These are phyloP conservation scores for Falco concolor DNA, from an alignment of 2,797 vertebrate species.

Conservation along the genomic window DNA sequence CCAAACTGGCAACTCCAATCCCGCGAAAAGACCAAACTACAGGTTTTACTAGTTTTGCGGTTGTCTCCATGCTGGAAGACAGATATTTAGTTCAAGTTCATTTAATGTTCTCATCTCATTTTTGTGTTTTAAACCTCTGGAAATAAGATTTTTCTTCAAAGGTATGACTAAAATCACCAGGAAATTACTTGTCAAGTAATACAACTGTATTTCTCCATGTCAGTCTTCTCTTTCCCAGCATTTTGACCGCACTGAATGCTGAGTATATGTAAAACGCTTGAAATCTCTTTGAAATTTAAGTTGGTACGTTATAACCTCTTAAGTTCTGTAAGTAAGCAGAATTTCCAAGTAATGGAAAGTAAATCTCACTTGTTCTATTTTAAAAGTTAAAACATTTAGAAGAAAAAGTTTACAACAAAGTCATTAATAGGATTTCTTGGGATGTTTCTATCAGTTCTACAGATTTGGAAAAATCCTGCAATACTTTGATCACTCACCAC, in stretches of 20 bases:
- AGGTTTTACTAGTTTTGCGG: background rate
- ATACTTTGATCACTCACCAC: background rate
- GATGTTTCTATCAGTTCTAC: background rate
- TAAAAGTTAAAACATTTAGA: background rate
- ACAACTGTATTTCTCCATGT: background rate
- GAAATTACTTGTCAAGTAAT: background rate
- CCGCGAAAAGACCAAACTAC: background rate
- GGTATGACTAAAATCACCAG: background rate
- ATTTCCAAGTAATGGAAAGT: too few species aligned
- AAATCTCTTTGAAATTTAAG: background rate
- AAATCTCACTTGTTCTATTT: background rate
- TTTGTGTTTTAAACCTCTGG: background rate
- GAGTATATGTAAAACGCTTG: background rate
- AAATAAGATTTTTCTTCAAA: background rate
- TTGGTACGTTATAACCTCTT: background rate
- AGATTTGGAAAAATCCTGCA: background rate
- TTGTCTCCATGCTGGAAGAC: background rate
- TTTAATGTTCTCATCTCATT: background rate
- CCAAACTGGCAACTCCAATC: background rate
- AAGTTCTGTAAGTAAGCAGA: background rate
- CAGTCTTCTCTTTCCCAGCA: background rate
- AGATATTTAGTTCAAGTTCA: background rate
- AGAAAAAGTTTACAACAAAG: background rate
- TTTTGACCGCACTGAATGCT: background rate
- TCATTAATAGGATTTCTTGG: background rate